Evolutionary conservation across 2,888 invertebrate genomes (phyloP), one percentile per base, ranked within the genome.

Genomic region (Harpalus rufipes): DNA sequence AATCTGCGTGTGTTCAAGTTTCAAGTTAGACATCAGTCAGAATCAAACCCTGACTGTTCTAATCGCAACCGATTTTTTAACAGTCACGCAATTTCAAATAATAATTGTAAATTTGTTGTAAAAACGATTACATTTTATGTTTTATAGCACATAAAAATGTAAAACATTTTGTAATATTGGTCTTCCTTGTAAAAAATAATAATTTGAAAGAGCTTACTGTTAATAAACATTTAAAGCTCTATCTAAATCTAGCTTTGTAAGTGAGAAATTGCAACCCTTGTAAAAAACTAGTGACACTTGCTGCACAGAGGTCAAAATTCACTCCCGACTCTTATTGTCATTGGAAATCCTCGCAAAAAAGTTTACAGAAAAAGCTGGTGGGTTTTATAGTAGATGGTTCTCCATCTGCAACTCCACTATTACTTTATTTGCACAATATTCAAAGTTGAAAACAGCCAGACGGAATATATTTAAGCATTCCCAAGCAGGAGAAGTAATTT

Each of bases 381-480:
- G 18, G 44, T 74, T 44, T 74, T 44, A 51, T n/a, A 32, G 32
- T 32, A 32, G 12, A n/a, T 14, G 14, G 12, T 14, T 39, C 14
- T 18, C 12, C 41, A 8, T 6, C 44, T 18, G 18, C 44, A 12
- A 18, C 44, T 74, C 18, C 72, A 74, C 25, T 74, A 83, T 74
- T 61, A 78, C 76, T 76, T 84, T 78, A 84, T 84, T 84, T 84
- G 76, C 63, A 78, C 84, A 84, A 84, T 84, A 84, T 84, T 63
- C 84, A 84, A 84, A 76, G 78, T 61, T 84, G 84, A 41, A 78
- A 76, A 84, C 76, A 76, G 63, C 84, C 63, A 65, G 84, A 65
- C 63, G 41, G 76, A 78, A 84, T 84, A 84, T 84, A 84, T 84
- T 84, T 83, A 83, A 83, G 76, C 83, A 74, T 83, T 83, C 83